These are phyloP conservation scores for Podilymbus podiceps DNA, from an alignment of 2,113 vertebrate species.

Conservation along the genomic window DNA sequence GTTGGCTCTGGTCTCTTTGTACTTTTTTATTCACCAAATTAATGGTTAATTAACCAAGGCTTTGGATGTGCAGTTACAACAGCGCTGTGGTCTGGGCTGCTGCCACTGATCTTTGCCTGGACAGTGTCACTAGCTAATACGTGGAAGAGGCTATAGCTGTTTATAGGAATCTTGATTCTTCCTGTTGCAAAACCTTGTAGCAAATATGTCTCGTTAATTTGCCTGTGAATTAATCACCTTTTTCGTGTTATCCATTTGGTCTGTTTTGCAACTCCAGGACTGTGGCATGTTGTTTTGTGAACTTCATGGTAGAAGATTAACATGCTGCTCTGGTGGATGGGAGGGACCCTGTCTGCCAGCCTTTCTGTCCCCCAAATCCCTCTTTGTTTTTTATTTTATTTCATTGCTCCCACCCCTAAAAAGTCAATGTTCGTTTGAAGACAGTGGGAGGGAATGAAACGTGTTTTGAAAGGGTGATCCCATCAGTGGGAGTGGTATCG, in stretches of 20 bases:
- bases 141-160: neutral
- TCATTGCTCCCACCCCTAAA: neutral
- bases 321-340: neutral
- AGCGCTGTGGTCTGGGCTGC: neutral
- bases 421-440: neutral
- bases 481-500: neutral
- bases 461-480: slow-evolving; percentile 13
- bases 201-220: neutral
- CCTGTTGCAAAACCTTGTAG: neutral
- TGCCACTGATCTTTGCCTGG: neutral
- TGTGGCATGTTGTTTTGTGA: neutral
- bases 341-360: neutral
- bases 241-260: neutral
- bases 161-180: neutral
- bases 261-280: neutral
- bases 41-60: neutral
- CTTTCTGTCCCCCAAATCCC: neutral
- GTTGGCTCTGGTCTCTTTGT: neutral
- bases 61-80: neutral
- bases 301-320: neutral
- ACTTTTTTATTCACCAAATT: neutral
- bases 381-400: neutral
- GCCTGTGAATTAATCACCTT: neutral
- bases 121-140: neutral
- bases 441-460: neutral